Base-by-base conservation (phyloP, 2,888 invertebrate genomes). In the Alloplasta piceator region DNA sequence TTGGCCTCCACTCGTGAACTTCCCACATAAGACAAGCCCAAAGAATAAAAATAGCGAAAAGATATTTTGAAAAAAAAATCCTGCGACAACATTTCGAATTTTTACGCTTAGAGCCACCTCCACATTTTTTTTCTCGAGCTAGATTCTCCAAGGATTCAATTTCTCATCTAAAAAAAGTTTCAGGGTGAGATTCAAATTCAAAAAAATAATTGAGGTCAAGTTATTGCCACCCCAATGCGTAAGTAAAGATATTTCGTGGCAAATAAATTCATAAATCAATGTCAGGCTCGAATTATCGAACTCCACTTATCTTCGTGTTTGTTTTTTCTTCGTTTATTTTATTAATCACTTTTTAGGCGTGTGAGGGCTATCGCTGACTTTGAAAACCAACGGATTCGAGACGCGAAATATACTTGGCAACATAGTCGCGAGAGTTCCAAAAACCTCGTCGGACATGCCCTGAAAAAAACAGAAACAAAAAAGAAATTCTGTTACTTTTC, bases 331-430 rank as follows among this genome's bases (percentile, higher is more conserved):
- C 43, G 39, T 67, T 78, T 55, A 77, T 68, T 52, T 58, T 60
- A 39, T 46, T 74, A 76, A 48, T 89, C 83, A 91, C 73, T 91
- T 91, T 89, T 92, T 92, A 48, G 92, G 92, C 12, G 92, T 92
- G 82, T 92, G 92, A 9, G 92, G 92, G 36, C 90, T 90, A 72
- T 90, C 92, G 77, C 91, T 93, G 80, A 94, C 94, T 86, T 95
- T 96, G 85, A 96, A 94, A 88, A 97, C 95, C 87, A 98, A 94
- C 3, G 98, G 98, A 93, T 98, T 98, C n/a, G 98, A 97, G 52
- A 98, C 95, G 83, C 98, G 94, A 93, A 99, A 99, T 85, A 99
- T 98, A 89, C 96, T 95, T 36, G 98, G 98, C 86, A 99, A 94
- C 96, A 99, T 97, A 72, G 96, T 95, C 3, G 98, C 96, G 76